A percentile compares a stretch with the other conserved stretches of the same genome.
Evolutionary conservation across 2,113 vertebrate genomes (phyloP).

Genomic region (Willisornis vidua): DNA sequence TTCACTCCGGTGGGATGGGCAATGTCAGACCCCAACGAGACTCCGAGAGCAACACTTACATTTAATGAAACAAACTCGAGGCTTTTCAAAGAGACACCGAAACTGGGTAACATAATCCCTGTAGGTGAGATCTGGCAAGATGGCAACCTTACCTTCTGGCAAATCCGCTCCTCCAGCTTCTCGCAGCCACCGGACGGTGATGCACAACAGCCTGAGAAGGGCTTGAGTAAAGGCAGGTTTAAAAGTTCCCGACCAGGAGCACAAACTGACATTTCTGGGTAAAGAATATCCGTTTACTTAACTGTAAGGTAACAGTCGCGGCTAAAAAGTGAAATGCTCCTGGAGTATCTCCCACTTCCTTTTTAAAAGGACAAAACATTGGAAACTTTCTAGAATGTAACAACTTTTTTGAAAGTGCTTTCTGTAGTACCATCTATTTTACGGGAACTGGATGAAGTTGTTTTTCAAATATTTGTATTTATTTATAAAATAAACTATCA

Average conservation of each 20-base stretch:
- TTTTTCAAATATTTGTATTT: neutral
- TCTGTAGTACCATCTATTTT: neutral
- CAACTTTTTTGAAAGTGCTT: neutral
- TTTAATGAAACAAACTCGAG: neutral
- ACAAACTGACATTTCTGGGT: neutral
- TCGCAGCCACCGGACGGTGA: accelerated
- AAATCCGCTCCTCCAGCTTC: neutral
- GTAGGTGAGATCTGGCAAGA: neutral
- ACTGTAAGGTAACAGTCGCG: neutral
- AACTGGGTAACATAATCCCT: neutral
- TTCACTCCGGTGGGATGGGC: neutral
- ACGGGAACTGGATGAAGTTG: neutral
- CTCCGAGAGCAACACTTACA: neutral
- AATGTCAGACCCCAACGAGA: neutral
- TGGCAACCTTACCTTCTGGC: neutral
- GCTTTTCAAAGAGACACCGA: neutral
- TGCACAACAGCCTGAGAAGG: neutral
- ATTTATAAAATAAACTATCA: neutral
- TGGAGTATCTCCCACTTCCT: neutral
- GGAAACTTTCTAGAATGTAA: neutral
- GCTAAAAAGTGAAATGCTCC: neutral
- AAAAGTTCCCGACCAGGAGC: neutral
- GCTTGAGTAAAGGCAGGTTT: neutral
- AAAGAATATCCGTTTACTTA: neutral
- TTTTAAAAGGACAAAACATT: neutral